Evolutionary conservation across 2,113 vertebrate species (phyloP).

Genomic region (Diadophis punctatus): DNA sequence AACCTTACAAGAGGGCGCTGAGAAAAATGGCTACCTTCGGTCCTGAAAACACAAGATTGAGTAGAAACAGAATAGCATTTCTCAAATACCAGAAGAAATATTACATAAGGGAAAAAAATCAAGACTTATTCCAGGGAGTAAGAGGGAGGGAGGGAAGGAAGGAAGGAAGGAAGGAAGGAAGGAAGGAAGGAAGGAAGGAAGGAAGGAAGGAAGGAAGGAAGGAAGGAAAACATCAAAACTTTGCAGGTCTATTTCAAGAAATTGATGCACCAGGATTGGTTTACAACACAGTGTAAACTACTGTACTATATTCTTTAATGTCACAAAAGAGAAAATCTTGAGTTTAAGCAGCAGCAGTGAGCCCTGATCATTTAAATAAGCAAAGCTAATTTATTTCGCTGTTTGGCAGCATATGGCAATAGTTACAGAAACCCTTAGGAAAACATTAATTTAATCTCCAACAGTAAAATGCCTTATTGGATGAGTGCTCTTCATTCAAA

Average conservation of each 20-base stretch:
- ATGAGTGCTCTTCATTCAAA: conserved; percentile 18
- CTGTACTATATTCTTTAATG: not conserved
- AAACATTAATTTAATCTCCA: conserved; percentile 10
- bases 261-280: not conserved
- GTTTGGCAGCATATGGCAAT: conserved; percentile 20
- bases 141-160: not conserved
- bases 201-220: not conserved
- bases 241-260: not conserved
- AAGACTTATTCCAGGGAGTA: not conserved
- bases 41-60: not conserved
- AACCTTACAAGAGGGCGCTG: not conserved
- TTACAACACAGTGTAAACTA: not conserved
- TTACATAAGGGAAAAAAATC: not conserved
- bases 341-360: not conserved
- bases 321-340: conserved; percentile 1
- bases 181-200: not conserved
- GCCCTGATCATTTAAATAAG: not conserved
- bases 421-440: conserved; percentile 23
- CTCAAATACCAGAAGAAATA: not conserved
- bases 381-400: conserved; percentile 1
- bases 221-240: not conserved
- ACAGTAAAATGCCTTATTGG: not conserved
- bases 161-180: too few species aligned
- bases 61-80: not conserved
- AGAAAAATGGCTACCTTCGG: not conserved